These are phyloP conservation scores for Diplazon laetatorius DNA, from an alignment of 2,888 invertebrate genomes.

Conservation along the genomic window DNA sequence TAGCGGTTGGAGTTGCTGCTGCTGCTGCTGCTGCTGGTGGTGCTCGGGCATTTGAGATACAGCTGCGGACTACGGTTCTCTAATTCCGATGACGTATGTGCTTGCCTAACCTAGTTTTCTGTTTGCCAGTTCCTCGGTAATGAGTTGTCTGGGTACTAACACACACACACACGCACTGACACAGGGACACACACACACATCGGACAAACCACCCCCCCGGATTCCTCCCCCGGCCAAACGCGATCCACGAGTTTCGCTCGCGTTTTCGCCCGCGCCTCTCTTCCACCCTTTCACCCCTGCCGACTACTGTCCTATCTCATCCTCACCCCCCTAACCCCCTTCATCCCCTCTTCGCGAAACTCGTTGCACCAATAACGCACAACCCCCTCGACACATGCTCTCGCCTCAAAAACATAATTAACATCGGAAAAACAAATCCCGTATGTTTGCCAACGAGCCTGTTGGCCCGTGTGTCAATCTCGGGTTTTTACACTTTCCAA, in stretches of 20 bases:
- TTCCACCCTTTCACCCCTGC: constrained; percentile 62
- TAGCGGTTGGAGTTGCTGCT: constrained; percentile 49
- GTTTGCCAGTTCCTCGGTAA: constrained; percentile 78
- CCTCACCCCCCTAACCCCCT: no score
- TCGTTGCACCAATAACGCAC: constrained; percentile 38
- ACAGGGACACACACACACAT: constrained; percentile 61
- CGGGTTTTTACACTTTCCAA: no score
- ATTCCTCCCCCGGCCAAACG: constrained; percentile 22
- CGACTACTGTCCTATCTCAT: constrained; percentile 62
- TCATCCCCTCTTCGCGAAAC: no score
- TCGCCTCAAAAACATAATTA: constrained; percentile 52
- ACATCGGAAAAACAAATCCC: constrained; percentile 15
- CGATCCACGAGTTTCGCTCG: constrained; percentile 27
- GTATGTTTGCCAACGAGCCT: no score
- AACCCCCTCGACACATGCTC: constrained; percentile 32
- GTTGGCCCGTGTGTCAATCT: no score
- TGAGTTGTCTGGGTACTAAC: constrained; percentile 77
- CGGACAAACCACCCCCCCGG: constrained; percentile 24
- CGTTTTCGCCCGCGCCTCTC: constrained; percentile 60
- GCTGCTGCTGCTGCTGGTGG: no score
- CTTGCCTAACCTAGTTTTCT: constrained; percentile 80
- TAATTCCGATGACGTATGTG: constrained; percentile 81
- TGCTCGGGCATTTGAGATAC: constrained; percentile 80
- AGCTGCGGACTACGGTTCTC: constrained; percentile 78
- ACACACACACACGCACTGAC: constrained; percentile 61